A percentile compares a stretch with the other conserved stretches of the same genome.
Evolutionary conservation across 2,113 vertebrate genomes (phyloP).

Genomic region (Serilophus lunatus): DNA sequence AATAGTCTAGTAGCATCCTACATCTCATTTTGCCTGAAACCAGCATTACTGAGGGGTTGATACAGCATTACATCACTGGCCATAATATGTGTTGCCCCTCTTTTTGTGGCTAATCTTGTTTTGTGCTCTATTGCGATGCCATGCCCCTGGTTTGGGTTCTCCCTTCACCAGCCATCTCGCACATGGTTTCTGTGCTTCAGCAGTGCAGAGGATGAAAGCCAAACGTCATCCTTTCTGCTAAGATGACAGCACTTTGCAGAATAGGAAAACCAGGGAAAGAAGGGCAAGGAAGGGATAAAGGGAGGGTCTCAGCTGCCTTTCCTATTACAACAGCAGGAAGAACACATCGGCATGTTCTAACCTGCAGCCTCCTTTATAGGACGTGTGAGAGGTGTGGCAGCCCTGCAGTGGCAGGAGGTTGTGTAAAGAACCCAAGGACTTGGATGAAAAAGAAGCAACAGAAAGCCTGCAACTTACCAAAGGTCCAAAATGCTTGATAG

Average conservation of each 20-base stretch:
- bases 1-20: background rate
- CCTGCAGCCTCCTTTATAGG: background rate
- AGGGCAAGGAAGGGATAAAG: background rate
- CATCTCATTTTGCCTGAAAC: background rate
- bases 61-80: background rate
- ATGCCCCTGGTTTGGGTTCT: background rate
- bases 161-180: background rate
- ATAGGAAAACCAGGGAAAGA: background rate
- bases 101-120: background rate
- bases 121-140: background rate
- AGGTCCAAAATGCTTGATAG: background rate
- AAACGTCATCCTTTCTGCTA: background rate
- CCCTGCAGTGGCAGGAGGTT: background rate
- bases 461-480: background rate
- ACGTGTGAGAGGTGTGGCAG: background rate
- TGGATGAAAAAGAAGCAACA: background rate
- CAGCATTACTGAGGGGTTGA: background rate
- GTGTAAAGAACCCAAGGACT: background rate
- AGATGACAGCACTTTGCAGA: background rate
- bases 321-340: background rate
- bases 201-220: background rate
- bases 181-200: background rate
- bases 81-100: rapidly evolving
- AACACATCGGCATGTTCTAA: background rate
- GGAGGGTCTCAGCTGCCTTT: background rate